A percentile compares a stretch with the other conserved stretches of the same genome.
Evolutionary conservation across 2,113 vertebrate species (phyloP).

Genomic region (Phoxinus phoxinus): DNA sequence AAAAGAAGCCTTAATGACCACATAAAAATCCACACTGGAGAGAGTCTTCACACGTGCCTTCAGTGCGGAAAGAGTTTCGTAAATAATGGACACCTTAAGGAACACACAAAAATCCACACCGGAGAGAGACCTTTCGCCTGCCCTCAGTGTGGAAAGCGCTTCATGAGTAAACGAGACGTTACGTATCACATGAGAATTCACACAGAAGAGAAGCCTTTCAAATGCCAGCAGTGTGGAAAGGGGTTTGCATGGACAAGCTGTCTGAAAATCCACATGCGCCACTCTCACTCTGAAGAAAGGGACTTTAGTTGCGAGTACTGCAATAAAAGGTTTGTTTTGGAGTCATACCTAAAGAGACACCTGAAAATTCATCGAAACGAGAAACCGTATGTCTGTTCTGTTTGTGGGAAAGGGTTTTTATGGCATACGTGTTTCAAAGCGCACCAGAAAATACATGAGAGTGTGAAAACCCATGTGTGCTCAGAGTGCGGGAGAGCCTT

Average conservation of each 20-base stretch:
- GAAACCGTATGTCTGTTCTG: background rate
- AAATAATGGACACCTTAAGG: background rate
- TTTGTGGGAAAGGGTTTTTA: background rate
- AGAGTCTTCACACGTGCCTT: background rate
- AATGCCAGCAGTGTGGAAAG: background rate
- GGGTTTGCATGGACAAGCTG: background rate
- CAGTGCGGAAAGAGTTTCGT: background rate
- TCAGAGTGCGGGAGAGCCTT: background rate
- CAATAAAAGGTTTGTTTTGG: background rate
- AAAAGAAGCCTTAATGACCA: background rate
- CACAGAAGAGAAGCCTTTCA: background rate
- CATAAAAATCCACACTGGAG: background rate
- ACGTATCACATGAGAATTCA: background rate
- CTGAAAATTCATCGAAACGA: background rate
- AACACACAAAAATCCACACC: background rate
- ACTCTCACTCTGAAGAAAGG: background rate
- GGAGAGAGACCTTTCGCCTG: constrained; percentile 5
- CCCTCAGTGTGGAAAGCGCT: background rate
- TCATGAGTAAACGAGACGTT: background rate
- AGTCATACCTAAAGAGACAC: background rate
- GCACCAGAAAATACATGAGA: background rate
- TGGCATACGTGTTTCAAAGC: background rate
- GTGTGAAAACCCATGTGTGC: background rate
- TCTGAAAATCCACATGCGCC: background rate
- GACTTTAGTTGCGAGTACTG: background rate